phyloP scores from a whole-genome alignment of 2,113 vertebrate species.

The Triplophysa rosa region DNA sequence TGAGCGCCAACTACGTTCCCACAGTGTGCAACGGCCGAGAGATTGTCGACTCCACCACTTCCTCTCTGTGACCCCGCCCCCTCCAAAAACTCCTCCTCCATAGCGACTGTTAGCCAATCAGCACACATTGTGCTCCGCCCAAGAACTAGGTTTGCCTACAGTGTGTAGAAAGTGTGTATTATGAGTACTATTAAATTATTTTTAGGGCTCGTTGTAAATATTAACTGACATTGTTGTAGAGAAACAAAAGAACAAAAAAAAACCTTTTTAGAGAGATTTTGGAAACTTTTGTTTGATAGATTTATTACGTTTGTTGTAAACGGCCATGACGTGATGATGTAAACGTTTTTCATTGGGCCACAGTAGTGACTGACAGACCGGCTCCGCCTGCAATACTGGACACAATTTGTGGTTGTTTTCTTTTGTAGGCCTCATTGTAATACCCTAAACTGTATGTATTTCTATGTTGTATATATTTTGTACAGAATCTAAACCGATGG shows the following conservation, averaged over 20 bases:
- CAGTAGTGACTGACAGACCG: conserved; percentile 70
- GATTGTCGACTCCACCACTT: conserved; percentile 98
- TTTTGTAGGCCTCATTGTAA: conserved; percentile 96
- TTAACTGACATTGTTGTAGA: conserved; percentile 85
- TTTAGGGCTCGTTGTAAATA: conserved; percentile 94
- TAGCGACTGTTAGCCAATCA: conserved; percentile 86
- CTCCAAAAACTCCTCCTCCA: conserved; percentile 62
- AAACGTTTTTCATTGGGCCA: conserved; percentile 61
- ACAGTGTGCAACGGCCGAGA: conserved; percentile 96
- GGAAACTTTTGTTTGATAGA: conserved; percentile 84
- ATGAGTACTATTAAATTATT: conserved; percentile 87
- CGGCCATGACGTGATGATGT: conserved; percentile 78
- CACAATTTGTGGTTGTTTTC: conserved; percentile 77
- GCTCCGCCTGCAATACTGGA: conserved; percentile 84
- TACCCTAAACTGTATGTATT: conserved; percentile 91
- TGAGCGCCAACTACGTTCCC: conserved; percentile 85
- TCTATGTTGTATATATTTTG: conserved; percentile 96
- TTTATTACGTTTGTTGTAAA: conserved; percentile 82
- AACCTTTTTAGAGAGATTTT: conserved; percentile 87
- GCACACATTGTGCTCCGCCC: conserved; percentile 74
- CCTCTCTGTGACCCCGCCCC: conserved; percentile 86
- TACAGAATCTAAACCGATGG: conserved; percentile 86
- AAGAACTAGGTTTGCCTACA: conserved; percentile 63
- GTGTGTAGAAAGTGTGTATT: conserved; percentile 92
- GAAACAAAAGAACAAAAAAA: conserved; percentile 74